phyloP scores from a whole-genome alignment of 2,113 vertebrate genomes.

The Cacatua alba region DNA sequence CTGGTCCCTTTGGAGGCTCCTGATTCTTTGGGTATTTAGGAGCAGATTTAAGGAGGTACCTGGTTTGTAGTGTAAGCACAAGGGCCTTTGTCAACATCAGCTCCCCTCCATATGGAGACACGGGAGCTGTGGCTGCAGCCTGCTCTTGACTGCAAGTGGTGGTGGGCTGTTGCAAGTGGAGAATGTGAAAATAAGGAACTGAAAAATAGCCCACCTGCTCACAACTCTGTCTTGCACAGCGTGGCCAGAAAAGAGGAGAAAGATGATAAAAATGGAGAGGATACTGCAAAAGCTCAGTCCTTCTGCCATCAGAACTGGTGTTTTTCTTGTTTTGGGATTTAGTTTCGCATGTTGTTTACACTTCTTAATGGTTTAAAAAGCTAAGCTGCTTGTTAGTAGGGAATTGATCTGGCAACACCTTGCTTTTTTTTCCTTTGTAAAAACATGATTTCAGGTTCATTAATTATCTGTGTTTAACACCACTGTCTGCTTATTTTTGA shows the following conservation, averaged over 20 bases:
- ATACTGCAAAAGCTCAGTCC: no score
- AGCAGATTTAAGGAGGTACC: not conserved
- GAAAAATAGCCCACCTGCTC: not conserved
- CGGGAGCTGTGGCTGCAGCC: not conserved
- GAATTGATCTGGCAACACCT: not conserved
- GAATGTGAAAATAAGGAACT: not conserved
- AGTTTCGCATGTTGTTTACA: not conserved
- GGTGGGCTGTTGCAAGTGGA: not conserved
- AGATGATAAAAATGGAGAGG: not conserved
- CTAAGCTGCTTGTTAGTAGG: not conserved
- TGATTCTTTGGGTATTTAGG: not conserved
- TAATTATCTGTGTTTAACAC: not conserved
- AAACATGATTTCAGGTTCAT: not conserved
- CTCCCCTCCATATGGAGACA: rapidly evolving
- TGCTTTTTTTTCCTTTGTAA: not conserved
- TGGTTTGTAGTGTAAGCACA: not conserved
- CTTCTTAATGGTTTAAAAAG: not conserved
- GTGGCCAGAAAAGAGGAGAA: not conserved
- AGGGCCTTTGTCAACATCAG: not conserved
- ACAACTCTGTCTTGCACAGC: not conserved
- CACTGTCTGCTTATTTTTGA: not conserved
- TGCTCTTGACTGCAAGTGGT: not conserved
- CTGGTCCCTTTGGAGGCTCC: not conserved
- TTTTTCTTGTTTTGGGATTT: not conserved
- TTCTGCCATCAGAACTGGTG: not conserved